Evolutionary conservation across 2,888 invertebrate species (phyloP), one percentile per base, ranked within the genome.

Genomic region (Crepidodera aurea): DNA sequence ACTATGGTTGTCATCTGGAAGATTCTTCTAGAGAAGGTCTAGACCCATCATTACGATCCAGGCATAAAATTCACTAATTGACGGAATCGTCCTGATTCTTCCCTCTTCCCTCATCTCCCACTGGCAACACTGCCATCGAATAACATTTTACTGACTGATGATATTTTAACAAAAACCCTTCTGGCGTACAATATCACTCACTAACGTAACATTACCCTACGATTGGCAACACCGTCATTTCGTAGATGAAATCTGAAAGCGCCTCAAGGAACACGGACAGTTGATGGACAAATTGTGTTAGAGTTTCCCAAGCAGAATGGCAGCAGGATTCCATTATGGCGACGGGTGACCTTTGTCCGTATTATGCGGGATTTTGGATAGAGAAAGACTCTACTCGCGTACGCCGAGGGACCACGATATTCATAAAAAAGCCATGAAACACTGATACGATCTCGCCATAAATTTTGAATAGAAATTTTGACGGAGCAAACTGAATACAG

Each of bases 201-300:
- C n/a, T n/a, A n/a, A n/a, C n/a, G n/a, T n/a, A n/a, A n/a, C n/a
- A n/a, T n/a, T n/a, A n/a, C n/a, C n/a, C n/a, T 64, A 65, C 64
- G 70, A 46, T 48, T 32, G 56, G 56, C 56, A 56, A 56, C 56
- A 27, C 25, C 25, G 56, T 34, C 34, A 34, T 56, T 12, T 37
- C 34, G 37, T 46, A 56, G 56, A 56, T 56, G 71, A 73, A 74
- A 76, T 74, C 73, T 72, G 73, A 71, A 73, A 73, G 69, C 69
- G 71, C 71, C 71, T 68, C 69, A 59, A 70, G 73, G 63, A 69
- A 73, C 70, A 69, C 71, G 73, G 73, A 74, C 75, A 74, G 73
- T 73, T 76, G 76, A 76, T 73, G 74, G 74, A 76, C 75, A 74
- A 76, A 76, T 76, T 75, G 75, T 75, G 74, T 75, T 75, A 53